Evolutionary conservation across 2,888 invertebrate species (phyloP), one percentile per base, ranked within the genome.

Genomic region (Chrysodeixis includens): DNA sequence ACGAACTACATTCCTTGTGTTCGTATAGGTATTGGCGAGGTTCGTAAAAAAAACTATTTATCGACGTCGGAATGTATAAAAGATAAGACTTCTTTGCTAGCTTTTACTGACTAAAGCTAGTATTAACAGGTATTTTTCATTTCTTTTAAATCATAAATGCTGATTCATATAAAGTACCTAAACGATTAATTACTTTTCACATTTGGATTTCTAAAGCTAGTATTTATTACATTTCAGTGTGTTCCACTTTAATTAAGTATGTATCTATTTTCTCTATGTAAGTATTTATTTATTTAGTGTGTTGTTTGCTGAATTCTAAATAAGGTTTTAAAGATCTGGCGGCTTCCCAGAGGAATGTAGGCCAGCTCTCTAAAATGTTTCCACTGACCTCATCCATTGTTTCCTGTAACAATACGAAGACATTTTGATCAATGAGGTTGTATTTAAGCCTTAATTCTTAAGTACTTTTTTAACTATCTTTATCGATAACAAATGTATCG

Each of bases 61-160:
- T 58, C 44, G 59, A 58, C 58, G 57, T 57, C 63, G 46, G 61
- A 66, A 56, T 56, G 6, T 26, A 6, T 4, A 26, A 60, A 66
- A 44, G 63, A 72, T 67, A 77, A 67, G 57, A 68, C 74, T 70
- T 81, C 75, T 84, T 83, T 81, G 71, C n/a, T n/a, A n/a, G n/a
- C n/a, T n/a, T n/a, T n/a, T n/a, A n/a, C n/a, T n/a, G n/a, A n/a
- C n/a, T n/a, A n/a, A n/a, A n/a, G n/a, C n/a, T n/a, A n/a, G n/a
- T n/a, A n/a, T n/a, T n/a, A 26, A 26, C 26, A 26, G 26, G 86
- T 83, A 79, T 86, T 83, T 14, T 40, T n/a, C n/a, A n/a, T 40
- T 12, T 40, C n/a, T 40, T n/a, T n/a, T 14, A 40, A 14, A n/a
- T n/a, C 6, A 5, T 14, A n/a, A 40, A 4, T 40, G 1, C 4